phyloP scores from a whole-genome alignment of 2,888 invertebrate species.

The Cerastoderma edule region DNA sequence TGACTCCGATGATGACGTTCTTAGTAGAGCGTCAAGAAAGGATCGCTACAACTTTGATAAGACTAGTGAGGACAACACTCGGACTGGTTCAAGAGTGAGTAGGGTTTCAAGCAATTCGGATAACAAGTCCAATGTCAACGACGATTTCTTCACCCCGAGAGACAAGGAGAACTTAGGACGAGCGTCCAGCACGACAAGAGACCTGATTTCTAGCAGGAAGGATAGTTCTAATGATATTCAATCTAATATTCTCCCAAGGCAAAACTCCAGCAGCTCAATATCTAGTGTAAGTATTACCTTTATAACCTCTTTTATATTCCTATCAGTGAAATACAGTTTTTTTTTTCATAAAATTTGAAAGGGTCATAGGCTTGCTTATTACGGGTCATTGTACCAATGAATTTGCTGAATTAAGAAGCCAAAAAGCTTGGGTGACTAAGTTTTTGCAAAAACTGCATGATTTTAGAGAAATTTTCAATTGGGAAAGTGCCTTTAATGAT shows the following conservation, averaged over 20 bases:
- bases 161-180: slow-evolving; percentile 40
- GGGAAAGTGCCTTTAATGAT: too few species aligned
- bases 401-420: too few species aligned
- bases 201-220: slow-evolving; percentile 38
- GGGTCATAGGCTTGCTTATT: too few species aligned
- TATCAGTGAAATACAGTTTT: too few species aligned
- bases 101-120: slow-evolving; percentile 42
- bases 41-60: slow-evolving; percentile 51
- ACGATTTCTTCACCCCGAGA: slow-evolving; percentile 45
- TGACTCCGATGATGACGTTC: slow-evolving; percentile 51
- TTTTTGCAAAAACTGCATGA: too few species aligned
- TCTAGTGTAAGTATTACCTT: slow-evolving; percentile 57
- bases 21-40: slow-evolving; percentile 51
- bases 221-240: slow-evolving; percentile 39
- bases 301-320: too few species aligned
- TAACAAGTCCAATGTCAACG: slow-evolving; percentile 28
- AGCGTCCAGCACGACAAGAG: slow-evolving; percentile 41
- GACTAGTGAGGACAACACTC: slow-evolving; percentile 40
- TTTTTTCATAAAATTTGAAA: too few species aligned
- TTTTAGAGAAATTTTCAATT: too few species aligned
- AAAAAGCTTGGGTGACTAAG: too few species aligned
- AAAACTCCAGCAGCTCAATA: slow-evolving; percentile 69
- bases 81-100: slow-evolving; percentile 55
- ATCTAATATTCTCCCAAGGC: slow-evolving; percentile 63
- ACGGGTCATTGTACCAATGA: too few species aligned